Conservation (phyloP, 2,888 invertebrate species). For the Nemotelus nigrinus region DNA sequence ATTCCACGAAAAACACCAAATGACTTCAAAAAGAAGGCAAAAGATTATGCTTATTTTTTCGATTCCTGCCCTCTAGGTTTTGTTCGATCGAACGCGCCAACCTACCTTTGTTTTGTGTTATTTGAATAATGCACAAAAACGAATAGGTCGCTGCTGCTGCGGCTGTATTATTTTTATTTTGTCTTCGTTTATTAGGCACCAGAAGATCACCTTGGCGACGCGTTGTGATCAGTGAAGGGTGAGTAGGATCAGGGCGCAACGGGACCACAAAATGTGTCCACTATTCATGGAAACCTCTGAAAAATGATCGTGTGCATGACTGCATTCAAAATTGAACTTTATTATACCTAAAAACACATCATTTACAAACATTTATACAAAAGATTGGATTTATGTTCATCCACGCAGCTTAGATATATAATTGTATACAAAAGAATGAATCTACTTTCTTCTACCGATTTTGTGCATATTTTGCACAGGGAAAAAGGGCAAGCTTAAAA, state of each 20-base stretch:
- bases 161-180: neutral
- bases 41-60: too few species aligned
- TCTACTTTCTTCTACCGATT: too few species aligned
- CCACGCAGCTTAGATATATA: too few species aligned
- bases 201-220: neutral
- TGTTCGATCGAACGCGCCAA: conserved; percentile 21
- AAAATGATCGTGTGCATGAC: neutral
- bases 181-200: neutral
- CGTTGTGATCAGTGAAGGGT: conserved; percentile 5
- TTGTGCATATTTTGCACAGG: too few species aligned
- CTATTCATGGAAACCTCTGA: neutral
- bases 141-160: neutral
- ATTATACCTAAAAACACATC: too few species aligned
- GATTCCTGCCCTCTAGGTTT: conserved; percentile 1
- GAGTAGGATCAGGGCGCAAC: neutral
- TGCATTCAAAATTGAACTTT: neutral
- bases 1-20: conserved; percentile 44
- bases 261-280: neutral
- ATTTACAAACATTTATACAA: too few species aligned
- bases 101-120: conserved; percentile 3
- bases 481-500: too few species aligned
- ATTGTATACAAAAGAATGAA: too few species aligned
- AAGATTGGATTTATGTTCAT: too few species aligned
- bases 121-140: conserved; percentile 6
- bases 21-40: conserved; percentile 20